Evolutionary conservation across 1,140 invertebrate species (phyloP).

Genomic region (Drosophila lini): DNA sequence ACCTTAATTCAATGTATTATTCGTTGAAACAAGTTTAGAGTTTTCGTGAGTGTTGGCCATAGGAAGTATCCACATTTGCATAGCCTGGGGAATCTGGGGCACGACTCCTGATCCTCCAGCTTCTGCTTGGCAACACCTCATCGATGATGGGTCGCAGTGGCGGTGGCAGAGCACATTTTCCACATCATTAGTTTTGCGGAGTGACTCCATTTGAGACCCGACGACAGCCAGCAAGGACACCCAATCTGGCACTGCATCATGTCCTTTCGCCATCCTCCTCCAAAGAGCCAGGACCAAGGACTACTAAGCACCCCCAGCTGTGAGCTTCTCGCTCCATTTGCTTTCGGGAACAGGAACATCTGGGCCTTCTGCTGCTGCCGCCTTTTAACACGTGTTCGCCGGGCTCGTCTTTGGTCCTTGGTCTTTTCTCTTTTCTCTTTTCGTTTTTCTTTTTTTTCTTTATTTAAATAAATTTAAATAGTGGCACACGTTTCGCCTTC

Average conservation of each 20-base stretch:
- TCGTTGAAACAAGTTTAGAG: neutral
- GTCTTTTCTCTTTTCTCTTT: conserved; percentile 1
- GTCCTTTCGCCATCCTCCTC: conserved; percentile 8
- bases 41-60: conserved; percentile 8
- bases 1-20: neutral
- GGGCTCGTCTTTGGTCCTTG: conserved; percentile 31
- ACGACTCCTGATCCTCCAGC: conserved; percentile 51
- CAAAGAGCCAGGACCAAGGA: neutral
- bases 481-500: conserved; percentile 51
- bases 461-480: conserved; percentile 76
- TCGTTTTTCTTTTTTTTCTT: conserved; percentile 9
- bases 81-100: conserved; percentile 32
- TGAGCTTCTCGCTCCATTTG: conserved; percentile 76
- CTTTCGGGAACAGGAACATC: conserved; percentile 49
- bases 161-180: conserved; percentile 71
- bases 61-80: conserved; percentile 19
- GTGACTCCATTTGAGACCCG: conserved; percentile 75
- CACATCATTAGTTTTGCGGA: conserved; percentile 82
- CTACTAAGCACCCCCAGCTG: conserved; percentile 41
- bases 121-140: conserved; percentile 58
- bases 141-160: conserved; percentile 45
- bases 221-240: conserved; percentile 51
- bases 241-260: conserved; percentile 62
- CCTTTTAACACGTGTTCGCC: conserved; percentile 68
- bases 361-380: conserved; percentile 42